These are phyloP conservation scores for Eristalis tenax DNA, from an alignment of 2,888 invertebrate genomes.

Conservation along the genomic window DNA sequence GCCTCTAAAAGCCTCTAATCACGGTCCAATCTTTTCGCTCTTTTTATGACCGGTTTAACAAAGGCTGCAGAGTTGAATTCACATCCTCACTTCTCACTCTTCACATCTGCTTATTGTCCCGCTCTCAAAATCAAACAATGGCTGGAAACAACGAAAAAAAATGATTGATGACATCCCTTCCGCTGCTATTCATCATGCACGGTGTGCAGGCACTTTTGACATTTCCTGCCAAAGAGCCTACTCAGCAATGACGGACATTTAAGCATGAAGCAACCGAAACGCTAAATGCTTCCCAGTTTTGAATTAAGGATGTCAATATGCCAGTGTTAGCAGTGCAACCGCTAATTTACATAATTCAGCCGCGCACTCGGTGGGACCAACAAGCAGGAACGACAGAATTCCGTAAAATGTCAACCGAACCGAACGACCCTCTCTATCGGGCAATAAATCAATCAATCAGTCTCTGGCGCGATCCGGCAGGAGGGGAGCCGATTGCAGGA, in stretches of 20 bases:
- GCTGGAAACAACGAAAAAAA: background rate
- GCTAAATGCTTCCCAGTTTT: background rate
- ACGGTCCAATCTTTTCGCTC: background rate
- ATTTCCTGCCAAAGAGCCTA: slow-evolving; percentile 40
- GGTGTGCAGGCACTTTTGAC: slow-evolving; percentile 24
- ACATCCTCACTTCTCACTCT: slow-evolving; percentile 2
- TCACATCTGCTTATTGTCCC: background rate
- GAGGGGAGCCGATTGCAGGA: slow-evolving; percentile 17
- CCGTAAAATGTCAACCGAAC: slow-evolving; percentile 47
- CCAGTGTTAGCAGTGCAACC: slow-evolving; percentile 3
- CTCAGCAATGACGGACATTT: slow-evolving; percentile 17
- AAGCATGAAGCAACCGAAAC: slow-evolving; percentile 4
- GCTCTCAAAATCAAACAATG: slow-evolving; percentile 22
- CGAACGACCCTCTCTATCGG: slow-evolving; percentile 48
- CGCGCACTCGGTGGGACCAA: background rate
- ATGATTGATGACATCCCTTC: slow-evolving; percentile 35
- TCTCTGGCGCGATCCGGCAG: slow-evolving; percentile 33
- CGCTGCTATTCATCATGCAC: slow-evolving; percentile 27
- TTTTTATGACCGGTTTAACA: background rate
- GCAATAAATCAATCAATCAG: slow-evolving; percentile 69
- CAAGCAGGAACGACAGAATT: background rate
- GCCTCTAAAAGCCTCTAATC: background rate
- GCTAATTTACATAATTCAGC: slow-evolving; percentile 55
- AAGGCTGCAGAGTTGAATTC: background rate
- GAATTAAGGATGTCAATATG: background rate